Conservation (phyloP, 2,797 vertebrate species). For the Bovichtus diacanthus region DNA sequence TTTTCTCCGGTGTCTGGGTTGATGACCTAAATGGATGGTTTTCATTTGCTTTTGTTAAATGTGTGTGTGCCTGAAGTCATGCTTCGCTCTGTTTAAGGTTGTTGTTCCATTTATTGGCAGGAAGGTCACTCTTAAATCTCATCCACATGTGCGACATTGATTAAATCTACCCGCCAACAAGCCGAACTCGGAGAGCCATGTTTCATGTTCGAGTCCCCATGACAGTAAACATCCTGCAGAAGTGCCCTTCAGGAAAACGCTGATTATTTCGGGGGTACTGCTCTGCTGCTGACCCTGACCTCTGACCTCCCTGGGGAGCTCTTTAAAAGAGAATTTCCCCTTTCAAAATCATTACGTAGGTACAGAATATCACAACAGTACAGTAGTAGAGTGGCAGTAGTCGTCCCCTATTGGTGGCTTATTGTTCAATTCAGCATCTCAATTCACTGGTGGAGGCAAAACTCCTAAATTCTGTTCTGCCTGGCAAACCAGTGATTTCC, state of each 20-base stretch:
- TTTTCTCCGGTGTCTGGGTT: conserved; percentile 2
- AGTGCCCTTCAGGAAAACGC: conserved; percentile 25
- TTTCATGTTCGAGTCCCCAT: conserved; percentile 29
- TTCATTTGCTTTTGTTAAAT: conserved; percentile 10
- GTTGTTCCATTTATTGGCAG: conserved; percentile 25
- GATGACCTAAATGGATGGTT: background rate
- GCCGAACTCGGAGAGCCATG: background rate
- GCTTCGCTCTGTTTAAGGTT: background rate
- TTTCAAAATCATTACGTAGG: background rate
- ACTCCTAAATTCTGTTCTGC: background rate
- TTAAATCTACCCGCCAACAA: conserved; percentile 18
- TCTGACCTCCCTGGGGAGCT: conserved; percentile 13
- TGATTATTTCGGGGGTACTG: conserved; percentile 1
- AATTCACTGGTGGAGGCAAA: too few species aligned
- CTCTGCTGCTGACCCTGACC: conserved; percentile 13
- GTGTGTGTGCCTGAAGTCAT: conserved; percentile 1
- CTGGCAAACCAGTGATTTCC: background rate
- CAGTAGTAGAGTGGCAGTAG: too few species aligned
- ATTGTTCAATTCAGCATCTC: too few species aligned
- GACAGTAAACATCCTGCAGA: conserved; percentile 50
- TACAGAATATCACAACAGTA: background rate
- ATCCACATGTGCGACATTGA: conserved; percentile 35
- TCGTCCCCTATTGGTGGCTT: too few species aligned
- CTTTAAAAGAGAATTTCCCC: background rate
- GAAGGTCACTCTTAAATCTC: conserved; percentile 13